A percentile compares a stretch with the other conserved stretches of the same genome.
These are phyloP conservation scores for Onychomys leucogaster DNA, from an alignment of 2,797 vertebrate species.

Conservation along the genomic window DNA sequence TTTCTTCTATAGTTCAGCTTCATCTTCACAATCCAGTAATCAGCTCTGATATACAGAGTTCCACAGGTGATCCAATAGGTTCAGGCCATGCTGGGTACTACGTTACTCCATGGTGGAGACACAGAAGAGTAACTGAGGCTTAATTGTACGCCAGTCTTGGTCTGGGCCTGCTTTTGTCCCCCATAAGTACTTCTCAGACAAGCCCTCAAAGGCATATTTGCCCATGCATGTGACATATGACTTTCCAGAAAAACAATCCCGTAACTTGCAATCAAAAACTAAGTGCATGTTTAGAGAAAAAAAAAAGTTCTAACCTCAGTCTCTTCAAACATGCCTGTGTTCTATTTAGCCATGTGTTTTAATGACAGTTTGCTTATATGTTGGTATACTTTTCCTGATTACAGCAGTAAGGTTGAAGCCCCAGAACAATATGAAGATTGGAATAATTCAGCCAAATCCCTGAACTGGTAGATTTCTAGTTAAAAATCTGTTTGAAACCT, in stretches of 20 bases:
- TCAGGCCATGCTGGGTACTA: background rate
- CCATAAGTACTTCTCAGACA: background rate
- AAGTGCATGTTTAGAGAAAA: background rate
- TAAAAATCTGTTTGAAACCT: background rate
- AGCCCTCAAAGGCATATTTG: background rate
- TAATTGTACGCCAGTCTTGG: background rate
- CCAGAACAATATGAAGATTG: background rate
- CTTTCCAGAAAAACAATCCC: background rate
- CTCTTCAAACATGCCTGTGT: background rate
- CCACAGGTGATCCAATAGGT: background rate
- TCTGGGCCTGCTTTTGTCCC: background rate
- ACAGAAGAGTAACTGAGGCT: background rate
- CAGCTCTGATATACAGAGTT: background rate
- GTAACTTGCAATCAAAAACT: background rate
- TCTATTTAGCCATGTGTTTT: background rate
- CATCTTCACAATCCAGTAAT: background rate
- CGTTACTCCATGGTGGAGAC: background rate
- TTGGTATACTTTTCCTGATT: background rate
- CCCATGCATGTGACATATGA: no score
- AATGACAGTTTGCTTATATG: background rate
- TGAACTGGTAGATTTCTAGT: background rate
- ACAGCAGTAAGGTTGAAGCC: background rate
- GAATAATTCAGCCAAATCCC: background rate
- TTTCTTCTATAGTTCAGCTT: background rate
- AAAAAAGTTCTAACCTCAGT: background rate